A percentile compares a stretch with the other conserved stretches of the same genome.
Evolutionary conservation across 2,888 invertebrate genomes (phyloP).

Genomic region (Eupithecia vulgata): DNA sequence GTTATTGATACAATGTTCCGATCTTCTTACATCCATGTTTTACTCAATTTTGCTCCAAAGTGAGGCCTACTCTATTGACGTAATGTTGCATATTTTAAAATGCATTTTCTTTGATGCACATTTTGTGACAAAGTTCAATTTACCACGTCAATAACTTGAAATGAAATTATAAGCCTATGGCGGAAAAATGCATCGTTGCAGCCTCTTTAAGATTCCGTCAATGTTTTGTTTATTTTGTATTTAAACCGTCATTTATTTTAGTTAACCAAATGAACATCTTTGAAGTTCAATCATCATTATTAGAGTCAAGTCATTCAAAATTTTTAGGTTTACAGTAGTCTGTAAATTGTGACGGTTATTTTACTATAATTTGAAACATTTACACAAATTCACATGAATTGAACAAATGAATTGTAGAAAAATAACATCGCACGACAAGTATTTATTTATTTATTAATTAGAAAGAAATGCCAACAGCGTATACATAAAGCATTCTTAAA

Average conservation of each 20-base stretch:
- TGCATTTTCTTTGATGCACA: neutral
- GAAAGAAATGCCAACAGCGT: no score
- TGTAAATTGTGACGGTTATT: no score
- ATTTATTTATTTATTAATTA: no score
- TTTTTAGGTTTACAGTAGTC: no score
- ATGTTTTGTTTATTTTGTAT: neutral
- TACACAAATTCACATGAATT: no score
- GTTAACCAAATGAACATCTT: no score
- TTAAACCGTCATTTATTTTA: neutral
- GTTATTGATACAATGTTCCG: neutral
- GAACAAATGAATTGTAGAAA: no score
- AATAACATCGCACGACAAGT: no score
- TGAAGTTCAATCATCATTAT: no score
- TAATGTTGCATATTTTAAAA: constrained; percentile 1
- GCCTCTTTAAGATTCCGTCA: neutral
- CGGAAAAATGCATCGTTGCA: neutral
- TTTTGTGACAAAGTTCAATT: neutral
- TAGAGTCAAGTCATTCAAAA: no score
- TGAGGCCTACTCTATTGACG: neutral
- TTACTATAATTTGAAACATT: no score
- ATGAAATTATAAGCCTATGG: neutral
- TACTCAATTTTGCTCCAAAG: neutral
- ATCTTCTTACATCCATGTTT: constrained; percentile 4
- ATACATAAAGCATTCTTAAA: no score
- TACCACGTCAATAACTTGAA: neutral